phyloP scores from a whole-genome alignment of 2,797 vertebrate genomes.

The Karalla daura region DNA sequence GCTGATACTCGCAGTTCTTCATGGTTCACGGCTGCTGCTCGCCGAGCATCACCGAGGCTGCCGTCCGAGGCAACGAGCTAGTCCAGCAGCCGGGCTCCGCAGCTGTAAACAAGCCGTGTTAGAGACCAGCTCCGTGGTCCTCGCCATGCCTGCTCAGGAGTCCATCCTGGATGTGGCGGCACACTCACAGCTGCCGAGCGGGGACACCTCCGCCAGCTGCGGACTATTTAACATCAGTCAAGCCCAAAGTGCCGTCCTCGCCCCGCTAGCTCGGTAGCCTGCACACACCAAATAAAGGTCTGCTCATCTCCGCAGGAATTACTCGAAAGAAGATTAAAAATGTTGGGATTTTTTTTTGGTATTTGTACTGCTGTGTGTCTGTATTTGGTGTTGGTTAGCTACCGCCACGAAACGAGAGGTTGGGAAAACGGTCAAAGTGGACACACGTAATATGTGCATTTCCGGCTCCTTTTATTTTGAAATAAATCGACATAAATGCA shows the following conservation, averaged over 20 bases:
- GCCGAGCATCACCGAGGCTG: constrained; percentile 56
- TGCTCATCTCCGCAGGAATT: background rate
- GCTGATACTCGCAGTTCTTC: constrained; percentile 92
- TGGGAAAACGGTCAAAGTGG: background rate
- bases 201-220: constrained; percentile 51
- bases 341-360: too few relatives aligned
- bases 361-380: too few relatives aligned
- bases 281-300: background rate
- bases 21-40: constrained; percentile 70
- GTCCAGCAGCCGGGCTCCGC: background rate
- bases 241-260: constrained; percentile 5
- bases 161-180: background rate
- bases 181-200: too few relatives aligned
- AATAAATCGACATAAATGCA: too few relatives aligned
- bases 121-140: background rate
- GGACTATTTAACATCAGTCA: constrained; percentile 25
- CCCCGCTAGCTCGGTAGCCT: constrained; percentile 39
- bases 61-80: constrained; percentile 27
- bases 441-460: background rate
- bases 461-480: constrained; percentile 43
- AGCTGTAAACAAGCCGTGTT: constrained; percentile 24
- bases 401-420: too few relatives aligned
- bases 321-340: too few relatives aligned
- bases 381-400: background rate
- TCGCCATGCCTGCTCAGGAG: constrained; percentile 8